Conservation (phyloP, 2,888 invertebrate genomes). For the Ophion costatus region DNA sequence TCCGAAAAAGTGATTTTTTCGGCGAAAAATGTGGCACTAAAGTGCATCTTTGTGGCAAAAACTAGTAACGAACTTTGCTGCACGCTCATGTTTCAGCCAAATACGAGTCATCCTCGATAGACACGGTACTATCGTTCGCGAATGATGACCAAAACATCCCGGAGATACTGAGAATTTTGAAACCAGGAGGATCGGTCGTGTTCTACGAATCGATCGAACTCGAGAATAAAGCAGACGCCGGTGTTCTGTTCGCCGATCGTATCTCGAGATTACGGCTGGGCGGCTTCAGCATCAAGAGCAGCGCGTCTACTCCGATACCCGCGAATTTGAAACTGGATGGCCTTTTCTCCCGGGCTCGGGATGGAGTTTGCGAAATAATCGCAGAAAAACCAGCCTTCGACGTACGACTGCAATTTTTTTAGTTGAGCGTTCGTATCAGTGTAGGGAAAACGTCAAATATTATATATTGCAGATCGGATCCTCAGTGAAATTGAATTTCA, state of each 20-base stretch:
- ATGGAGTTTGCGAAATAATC: constrained; percentile 73
- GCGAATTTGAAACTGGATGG: constrained; percentile 56
- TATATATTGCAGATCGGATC: constrained; percentile 85
- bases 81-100: constrained; percentile 83
- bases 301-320: constrained; percentile 48
- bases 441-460: constrained; percentile 35
- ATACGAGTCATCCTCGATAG: constrained; percentile 86
- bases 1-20: too few relatives aligned
- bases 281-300: constrained; percentile 85
- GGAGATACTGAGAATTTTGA: constrained; percentile 86
- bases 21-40: not conserved
- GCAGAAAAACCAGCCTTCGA: constrained; percentile 79
- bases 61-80: not conserved
- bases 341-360: constrained; percentile 52
- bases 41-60: not conserved
- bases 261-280: constrained; percentile 86
- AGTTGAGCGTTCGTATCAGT: not conserved
- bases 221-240: constrained; percentile 64
- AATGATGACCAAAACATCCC: constrained; percentile 84
- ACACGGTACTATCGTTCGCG: constrained; percentile 85
- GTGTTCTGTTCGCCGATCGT: constrained; percentile 76
- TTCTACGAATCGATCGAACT: constrained; percentile 83
- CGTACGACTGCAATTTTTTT: constrained; percentile 66
- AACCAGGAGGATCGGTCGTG: constrained; percentile 87
- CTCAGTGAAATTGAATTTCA: constrained; percentile 85